phyloP scores from a whole-genome alignment of 2,888 invertebrate species.

The Exephanes ischioxanthus region DNA sequence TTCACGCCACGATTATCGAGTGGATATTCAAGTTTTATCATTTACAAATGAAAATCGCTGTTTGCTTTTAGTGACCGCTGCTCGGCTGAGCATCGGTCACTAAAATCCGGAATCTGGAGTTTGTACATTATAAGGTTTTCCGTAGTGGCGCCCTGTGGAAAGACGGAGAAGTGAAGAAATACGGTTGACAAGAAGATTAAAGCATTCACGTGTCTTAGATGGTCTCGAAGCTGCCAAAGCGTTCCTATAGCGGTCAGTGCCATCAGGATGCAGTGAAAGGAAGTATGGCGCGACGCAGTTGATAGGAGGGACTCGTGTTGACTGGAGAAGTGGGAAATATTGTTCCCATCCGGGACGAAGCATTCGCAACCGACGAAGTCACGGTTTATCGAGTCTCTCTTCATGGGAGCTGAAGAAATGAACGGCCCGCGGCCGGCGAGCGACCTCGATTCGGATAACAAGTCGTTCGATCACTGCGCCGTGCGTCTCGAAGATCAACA shows the following conservation, averaged over 20 bases:
- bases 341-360: not conserved
- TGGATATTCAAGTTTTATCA: not conserved
- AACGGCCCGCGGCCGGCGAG: slow-evolving; percentile 1
- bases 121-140: not conserved
- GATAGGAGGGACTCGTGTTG: not conserved
- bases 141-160: not conserved
- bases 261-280: slow-evolving; percentile 6
- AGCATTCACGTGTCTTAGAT: not conserved
- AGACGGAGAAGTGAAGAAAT: not conserved
- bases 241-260: not conserved
- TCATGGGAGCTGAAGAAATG: slow-evolving; percentile 34
- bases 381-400: not conserved
- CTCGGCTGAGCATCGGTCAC: not conserved
- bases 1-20: not conserved
- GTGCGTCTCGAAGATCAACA: slow-evolving; percentile 50
- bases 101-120: not conserved
- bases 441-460: slow-evolving; percentile 16
- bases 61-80: not conserved
- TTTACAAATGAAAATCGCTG: not conserved
- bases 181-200: not conserved
- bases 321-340: not conserved
- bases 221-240: not conserved
- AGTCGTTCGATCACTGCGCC: slow-evolving; percentile 31
- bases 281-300: not conserved
- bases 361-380: not conserved